Evolutionary conservation across 2,888 invertebrate species (phyloP), one percentile per base, ranked within the genome.

Genomic region (Ormyrus labotus): DNA sequence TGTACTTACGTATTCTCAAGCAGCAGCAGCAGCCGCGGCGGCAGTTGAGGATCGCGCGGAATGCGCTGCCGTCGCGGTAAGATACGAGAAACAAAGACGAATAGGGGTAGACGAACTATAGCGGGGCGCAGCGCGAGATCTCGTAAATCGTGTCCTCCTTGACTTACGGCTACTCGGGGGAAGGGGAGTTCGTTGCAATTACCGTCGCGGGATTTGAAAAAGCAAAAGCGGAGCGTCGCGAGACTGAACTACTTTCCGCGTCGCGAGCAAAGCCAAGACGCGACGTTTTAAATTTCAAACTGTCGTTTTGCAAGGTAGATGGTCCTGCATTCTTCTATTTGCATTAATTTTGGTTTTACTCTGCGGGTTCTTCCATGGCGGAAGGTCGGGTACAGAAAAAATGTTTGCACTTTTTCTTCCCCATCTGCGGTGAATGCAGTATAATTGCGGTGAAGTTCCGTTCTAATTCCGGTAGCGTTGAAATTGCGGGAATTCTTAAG

Each of bases 71-170:
- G 19, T 19, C 19, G 19, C 19, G 19, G 19, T 10, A 68, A 58
- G 65, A 76, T 63, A 63, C 63, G 63, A 63, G 55, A 69, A 76
- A 69, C 45, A 47, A 58, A 48, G 64, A 65, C 76, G 84, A 82
- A 83, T 83, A 81, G 82, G 80, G 64, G 19, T 19, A 19, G 19
- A 19, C 19, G 19, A 81, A 84, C 84, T 81, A 83, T 45, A 80
- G 77, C 71, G 80, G 72, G 83, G 50, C 19, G 19, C 19, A 57
- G 63, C 57, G 58, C 51, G 64, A 58, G 34, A 77, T 77, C 78
- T 78, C 85, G 84, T 85, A 85, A 85, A 85, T 85, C 84, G 84
- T 78, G 79, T 74, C 74, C 76, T 81, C 83, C 84, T 84, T 85
- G 83, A 84, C 85, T 83, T 76, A 80, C 80, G 78, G 83, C 80